These are phyloP conservation scores for Proisotoma minuta DNA, from an alignment of 2,888 invertebrate species.

Conservation along the genomic window DNA sequence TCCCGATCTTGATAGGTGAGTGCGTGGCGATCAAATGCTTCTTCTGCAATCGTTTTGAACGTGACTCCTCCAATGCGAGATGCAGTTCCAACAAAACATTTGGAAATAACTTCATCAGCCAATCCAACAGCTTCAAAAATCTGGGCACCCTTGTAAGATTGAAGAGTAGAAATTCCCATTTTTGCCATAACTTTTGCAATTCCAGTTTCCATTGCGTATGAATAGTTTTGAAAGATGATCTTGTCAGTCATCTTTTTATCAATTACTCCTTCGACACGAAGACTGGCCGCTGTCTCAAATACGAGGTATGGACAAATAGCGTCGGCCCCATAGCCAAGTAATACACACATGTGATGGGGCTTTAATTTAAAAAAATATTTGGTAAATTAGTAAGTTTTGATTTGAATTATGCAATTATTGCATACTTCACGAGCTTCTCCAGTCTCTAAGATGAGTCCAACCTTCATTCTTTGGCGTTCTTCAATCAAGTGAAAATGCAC, in stretches of 20 bases:
- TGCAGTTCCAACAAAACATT: slow-evolving; percentile 79
- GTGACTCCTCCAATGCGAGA: slow-evolving; percentile 82
- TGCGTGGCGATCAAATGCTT: slow-evolving; percentile 75
- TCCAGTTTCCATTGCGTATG: slow-evolving; percentile 85
- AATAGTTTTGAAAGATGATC: slow-evolving; percentile 77
- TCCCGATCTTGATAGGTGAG: slow-evolving; percentile 62
- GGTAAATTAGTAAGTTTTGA: neutral
- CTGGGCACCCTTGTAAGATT: slow-evolving; percentile 98
- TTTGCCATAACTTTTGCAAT: slow-evolving; percentile 96
- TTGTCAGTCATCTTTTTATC: slow-evolving; percentile 71
- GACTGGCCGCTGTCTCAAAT: slow-evolving; percentile 81
- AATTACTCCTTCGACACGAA: slow-evolving; percentile 80
- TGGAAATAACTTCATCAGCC: slow-evolving; percentile 83
- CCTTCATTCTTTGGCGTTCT: slow-evolving; percentile 90
- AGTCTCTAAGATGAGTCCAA: slow-evolving; percentile 89
- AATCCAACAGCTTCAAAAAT: slow-evolving; percentile 98
- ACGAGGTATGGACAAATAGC: slow-evolving; percentile 96
- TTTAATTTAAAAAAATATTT: slow-evolving; percentile 64
- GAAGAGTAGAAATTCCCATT: slow-evolving; percentile 98
- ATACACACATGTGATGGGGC: slow-evolving; percentile 71
- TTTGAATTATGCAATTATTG: slow-evolving; percentile 16
- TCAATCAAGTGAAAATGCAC: slow-evolving; percentile 94
- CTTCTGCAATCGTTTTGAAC: slow-evolving; percentile 79
- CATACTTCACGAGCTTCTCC: slow-evolving; percentile 79
- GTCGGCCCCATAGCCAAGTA: slow-evolving; percentile 95